A percentile compares a stretch with the other conserved stretches of the same genome.
These are phyloP conservation scores for Tetragonisca angustula DNA, from an alignment of 2,888 invertebrate species.

Conservation along the genomic window DNA sequence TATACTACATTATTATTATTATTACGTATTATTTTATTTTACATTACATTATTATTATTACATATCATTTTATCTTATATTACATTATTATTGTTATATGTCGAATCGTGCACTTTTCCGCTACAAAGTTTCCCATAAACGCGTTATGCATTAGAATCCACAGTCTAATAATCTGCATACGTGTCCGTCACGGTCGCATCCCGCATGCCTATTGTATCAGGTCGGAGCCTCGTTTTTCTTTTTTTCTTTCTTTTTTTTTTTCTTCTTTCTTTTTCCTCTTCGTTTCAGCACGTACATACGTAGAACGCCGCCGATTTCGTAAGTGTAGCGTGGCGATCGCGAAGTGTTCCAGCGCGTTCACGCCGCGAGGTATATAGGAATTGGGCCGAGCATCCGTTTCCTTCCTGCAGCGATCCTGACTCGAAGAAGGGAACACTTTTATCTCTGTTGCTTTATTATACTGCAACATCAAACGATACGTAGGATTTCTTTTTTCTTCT, in stretches of 20 bases:
- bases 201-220: conserved; percentile 50
- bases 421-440: not conserved
- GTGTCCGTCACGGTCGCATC: conserved; percentile 59
- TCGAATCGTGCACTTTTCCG: too few relatives aligned
- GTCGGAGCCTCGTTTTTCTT: conserved; percentile 45
- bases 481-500: not conserved
- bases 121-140: too few relatives aligned
- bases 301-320: conserved; percentile 65
- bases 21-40: too few relatives aligned
- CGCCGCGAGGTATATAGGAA: conserved; percentile 69
- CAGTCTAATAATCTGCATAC: conserved; percentile 46
- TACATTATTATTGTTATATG: too few relatives aligned
- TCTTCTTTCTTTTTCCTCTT: not conserved
- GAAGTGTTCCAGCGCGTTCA: conserved; percentile 69
- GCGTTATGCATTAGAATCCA: too few relatives aligned
- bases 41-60: too few relatives aligned
- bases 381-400: conserved; percentile 78
- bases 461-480: too few relatives aligned
- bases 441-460: not conserved
- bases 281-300: conserved; percentile 17
- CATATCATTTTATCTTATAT: too few relatives aligned
- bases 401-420: conserved; percentile 43
- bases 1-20: too few relatives aligned
- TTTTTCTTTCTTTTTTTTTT: conserved; percentile 1
- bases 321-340: conserved; percentile 72